These are phyloP conservation scores for Thaumatotibia leucotreta DNA, from an alignment of 1,140 invertebrate genomes.

Conservation along the genomic window DNA sequence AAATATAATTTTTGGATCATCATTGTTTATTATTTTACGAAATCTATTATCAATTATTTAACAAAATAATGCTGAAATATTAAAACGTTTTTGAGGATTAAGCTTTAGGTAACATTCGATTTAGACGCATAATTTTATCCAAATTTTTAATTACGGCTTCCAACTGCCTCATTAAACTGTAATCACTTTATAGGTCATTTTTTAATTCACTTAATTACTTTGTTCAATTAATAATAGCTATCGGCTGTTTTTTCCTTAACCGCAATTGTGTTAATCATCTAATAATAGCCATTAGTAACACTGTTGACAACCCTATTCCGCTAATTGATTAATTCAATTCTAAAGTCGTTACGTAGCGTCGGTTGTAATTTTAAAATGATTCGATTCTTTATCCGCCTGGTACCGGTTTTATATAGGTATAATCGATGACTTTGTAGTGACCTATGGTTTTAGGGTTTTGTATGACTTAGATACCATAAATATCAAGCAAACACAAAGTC, in stretches of 20 bases:
- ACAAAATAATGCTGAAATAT: too few relatives aligned
- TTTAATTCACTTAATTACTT: background rate
- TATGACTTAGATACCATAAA: too few relatives aligned
- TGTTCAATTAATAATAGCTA: background rate
- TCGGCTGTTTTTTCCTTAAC: background rate
- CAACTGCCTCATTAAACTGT: background rate
- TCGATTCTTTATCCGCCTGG: background rate
- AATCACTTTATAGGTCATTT: background rate
- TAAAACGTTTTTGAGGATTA: too few relatives aligned
- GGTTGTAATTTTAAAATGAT: slow-evolving; percentile 11
- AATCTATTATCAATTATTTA: too few relatives aligned
- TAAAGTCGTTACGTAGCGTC: background rate
- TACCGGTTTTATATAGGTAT: background rate
- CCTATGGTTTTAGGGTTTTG: background rate
- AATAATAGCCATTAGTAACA: slow-evolving; percentile 1
- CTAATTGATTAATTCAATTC: slow-evolving; percentile 1
- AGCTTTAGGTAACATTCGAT: too few relatives aligned
- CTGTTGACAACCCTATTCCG: background rate
- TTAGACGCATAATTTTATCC: too few relatives aligned
- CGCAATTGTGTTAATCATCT: slow-evolving; percentile 2
- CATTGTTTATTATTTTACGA: too few relatives aligned
- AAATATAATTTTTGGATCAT: too few relatives aligned
- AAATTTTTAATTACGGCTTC: too few relatives aligned
- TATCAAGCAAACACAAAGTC: too few relatives aligned
- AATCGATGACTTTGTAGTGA: background rate